Conservation (phyloP, 64 coral and sea anemone genomes). For the Montipora sp. region DNA sequence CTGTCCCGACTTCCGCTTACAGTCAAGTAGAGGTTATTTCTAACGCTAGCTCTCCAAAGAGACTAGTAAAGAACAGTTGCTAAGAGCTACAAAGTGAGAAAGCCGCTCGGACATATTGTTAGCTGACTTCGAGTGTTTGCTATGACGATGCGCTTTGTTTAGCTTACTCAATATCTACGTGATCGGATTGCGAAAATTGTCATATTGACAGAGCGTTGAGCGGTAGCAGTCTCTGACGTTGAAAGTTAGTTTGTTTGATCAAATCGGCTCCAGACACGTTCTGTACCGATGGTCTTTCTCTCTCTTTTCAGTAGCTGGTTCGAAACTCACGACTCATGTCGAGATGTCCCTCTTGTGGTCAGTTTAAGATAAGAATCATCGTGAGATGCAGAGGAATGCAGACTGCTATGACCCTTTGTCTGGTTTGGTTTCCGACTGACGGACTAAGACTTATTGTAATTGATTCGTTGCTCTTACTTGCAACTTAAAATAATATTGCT, state of each 20-base stretch:
- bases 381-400: not conserved
- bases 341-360: no score
- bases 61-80: no score
- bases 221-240: not conserved
- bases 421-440: not conserved
- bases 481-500: no score
- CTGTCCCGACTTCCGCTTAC: not conserved
- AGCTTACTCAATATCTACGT: not conserved
- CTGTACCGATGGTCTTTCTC: not conserved
- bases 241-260: not conserved
- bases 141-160: not conserved
- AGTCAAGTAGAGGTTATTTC: no score
- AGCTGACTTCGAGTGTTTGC: not conserved
- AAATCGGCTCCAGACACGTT: not conserved
- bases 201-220: not conserved
- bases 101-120: no score
- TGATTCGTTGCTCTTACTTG: not conserved
- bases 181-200: not conserved
- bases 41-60: no score
- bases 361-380: no score
- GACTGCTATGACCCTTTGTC: not conserved
- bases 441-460: not conserved
- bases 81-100: no score
- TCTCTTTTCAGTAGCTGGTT: no score
- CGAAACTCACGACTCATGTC: no score